Conservation (phyloP, 2,797 vertebrate genomes). For the Leucoraja ocellata region DNA sequence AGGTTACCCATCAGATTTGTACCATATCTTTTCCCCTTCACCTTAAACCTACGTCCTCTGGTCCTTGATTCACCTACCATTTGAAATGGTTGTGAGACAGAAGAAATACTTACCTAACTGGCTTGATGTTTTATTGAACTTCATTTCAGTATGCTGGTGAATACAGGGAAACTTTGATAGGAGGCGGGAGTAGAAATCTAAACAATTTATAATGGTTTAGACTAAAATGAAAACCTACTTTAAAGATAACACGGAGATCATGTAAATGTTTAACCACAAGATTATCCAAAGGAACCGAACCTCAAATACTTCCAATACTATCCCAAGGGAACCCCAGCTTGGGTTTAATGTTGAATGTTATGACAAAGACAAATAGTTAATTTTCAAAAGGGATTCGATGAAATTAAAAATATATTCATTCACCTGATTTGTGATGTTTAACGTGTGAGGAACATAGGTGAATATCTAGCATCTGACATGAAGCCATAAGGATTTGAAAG, state of each 20-base stretch:
- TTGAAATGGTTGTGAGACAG: background rate
- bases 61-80: background rate
- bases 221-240: background rate
- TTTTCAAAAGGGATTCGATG: background rate
- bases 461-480: background rate
- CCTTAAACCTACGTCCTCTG: no score
- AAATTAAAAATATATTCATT: background rate
- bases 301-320: background rate
- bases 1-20: no score
- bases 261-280: background rate
- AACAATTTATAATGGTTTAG: background rate
- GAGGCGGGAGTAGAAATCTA: no score
- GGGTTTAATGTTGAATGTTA: background rate
- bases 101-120: background rate
- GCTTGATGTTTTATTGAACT: background rate
- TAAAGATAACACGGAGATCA: background rate
- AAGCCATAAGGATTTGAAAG: background rate
- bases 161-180: background rate
- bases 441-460: background rate
- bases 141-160: background rate
- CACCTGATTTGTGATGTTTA: background rate
- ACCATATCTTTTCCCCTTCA: no score
- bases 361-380: background rate
- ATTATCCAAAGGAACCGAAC: background rate
- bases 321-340: background rate